Evolutionary conservation across 2,797 vertebrate species (phyloP).

Genomic region (Cynodonichthys magdalenae): DNA sequence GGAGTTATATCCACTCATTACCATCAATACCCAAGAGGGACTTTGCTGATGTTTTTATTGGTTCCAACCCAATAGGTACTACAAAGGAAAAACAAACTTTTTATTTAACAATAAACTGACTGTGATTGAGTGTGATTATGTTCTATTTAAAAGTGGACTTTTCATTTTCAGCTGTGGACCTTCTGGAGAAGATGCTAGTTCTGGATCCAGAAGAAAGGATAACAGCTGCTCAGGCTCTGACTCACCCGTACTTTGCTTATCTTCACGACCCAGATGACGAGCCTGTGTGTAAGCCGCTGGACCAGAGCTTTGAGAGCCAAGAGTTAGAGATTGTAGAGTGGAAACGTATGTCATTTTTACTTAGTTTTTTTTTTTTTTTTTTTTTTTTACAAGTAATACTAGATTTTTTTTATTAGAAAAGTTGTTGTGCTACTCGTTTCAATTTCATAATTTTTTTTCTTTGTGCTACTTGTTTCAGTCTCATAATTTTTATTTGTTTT

Average conservation of each 20-base stretch:
- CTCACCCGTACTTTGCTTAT: constrained; percentile 92
- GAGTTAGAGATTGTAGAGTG: constrained; percentile 97
- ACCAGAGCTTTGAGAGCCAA: constrained; percentile 97
- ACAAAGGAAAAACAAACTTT: neutral
- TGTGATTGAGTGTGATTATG: constrained; percentile 5
- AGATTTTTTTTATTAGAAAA: neutral
- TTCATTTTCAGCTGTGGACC: constrained; percentile 87
- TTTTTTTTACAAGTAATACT: neutral
- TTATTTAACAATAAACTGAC: neutral
- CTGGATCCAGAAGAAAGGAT: constrained; percentile 97
- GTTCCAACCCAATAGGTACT: constrained; percentile 94
- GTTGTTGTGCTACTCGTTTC: neutral
- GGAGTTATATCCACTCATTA: constrained; percentile 96
- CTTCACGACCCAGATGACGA: constrained; percentile 98
- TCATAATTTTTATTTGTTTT: neutral
- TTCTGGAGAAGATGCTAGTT: constrained; percentile 98
- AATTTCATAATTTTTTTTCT: neutral
- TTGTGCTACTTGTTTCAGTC: neutral
- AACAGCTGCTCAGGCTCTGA: constrained; percentile 92
- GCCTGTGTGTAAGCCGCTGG: constrained; percentile 94
- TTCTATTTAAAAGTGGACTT: neutral
- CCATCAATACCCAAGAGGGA: constrained; percentile 96
- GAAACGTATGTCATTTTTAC: constrained; percentile 86
- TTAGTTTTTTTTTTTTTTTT: neutral
- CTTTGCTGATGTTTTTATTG: constrained; percentile 97